Evolutionary conservation across 2,113 vertebrate species (phyloP), one percentile per base, ranked within the genome.

Genomic region (Nymphicus hollandicus): DNA sequence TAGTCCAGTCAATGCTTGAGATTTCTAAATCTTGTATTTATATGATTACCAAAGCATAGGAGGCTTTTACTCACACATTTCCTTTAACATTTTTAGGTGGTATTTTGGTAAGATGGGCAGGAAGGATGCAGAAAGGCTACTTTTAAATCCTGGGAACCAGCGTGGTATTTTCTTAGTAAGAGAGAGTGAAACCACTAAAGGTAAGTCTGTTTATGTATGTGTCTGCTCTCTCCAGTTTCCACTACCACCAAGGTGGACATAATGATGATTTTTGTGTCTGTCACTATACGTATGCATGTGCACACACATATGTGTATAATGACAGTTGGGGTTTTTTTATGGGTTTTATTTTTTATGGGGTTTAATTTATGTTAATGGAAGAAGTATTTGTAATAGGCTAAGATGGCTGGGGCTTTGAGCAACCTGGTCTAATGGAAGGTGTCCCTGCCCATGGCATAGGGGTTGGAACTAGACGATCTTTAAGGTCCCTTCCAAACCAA

Each of bases 21-120:
- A 69, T 52, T 66, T 44, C 13, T 25, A 44, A 50, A 41, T 68
- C 33, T 61, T 74, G 14, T 86, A 17, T 65, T 91, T 88, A 6
- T 25, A 25, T 53, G 35, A 69, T n/a, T 93, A 27, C 31, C 11
- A 69, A 71, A 60, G 31, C 19, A 22, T 17, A 33, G 35, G 20
- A 87, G 58, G 13, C 17, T 79, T 91, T 68, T 74, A 60, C 61
- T 90, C 83, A 90, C 37, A 65, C 5, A 15, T 60, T 58, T 69
- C 82, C 65, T 93, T 95, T 81, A 64, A 69, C n/a, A 49, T 85
- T 89, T 96, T 93, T 97, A 99, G 99, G 97, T 99, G 99, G 99
- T 99, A 99, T 98, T 99, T 99, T 98, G 99, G 99, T 53, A 99
- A 99, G 98, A 99, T 99, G 99, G 99, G 99, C 43, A 99, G 99